These are phyloP conservation scores for Proisotoma minuta DNA, from an alignment of 2,888 invertebrate genomes.

Conservation along the genomic window DNA sequence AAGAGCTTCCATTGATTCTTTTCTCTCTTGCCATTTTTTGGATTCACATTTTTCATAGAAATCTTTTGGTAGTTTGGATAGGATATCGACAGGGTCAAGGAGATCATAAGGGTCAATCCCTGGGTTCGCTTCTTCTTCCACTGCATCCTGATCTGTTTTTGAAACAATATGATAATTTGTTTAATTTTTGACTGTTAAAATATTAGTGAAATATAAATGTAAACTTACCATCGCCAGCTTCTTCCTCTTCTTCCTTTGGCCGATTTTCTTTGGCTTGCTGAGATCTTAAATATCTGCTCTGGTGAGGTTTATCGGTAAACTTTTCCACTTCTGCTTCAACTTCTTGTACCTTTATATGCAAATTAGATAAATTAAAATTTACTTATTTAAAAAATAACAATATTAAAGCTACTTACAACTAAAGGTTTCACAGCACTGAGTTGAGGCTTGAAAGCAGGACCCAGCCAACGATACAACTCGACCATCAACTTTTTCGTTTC, in stretches of 20 bases:
- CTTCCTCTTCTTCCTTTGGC: constrained; percentile 53
- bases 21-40: constrained; percentile 95
- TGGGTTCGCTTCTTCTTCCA: constrained; percentile 53
- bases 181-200: neutral
- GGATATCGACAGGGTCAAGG: constrained; percentile 84
- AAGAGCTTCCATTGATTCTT: constrained; percentile 82
- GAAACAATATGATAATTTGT: neutral
- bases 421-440: constrained; percentile 81
- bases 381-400: neutral
- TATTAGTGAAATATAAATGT: neutral
- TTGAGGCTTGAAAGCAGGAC: constrained; percentile 75
- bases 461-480: constrained; percentile 90
- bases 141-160: constrained; percentile 49
- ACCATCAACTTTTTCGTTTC: constrained; percentile 86
- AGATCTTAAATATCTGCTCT: constrained; percentile 71
- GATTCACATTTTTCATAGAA: constrained; percentile 91
- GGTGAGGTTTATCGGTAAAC: constrained; percentile 62
- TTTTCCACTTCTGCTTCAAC: constrained; percentile 82
- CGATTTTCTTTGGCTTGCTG: constrained; percentile 69
- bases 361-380: neutral
- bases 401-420: constrained; percentile 56
- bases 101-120: constrained; percentile 87
- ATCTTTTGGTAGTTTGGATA: constrained; percentile 88
- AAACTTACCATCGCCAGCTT: constrained; percentile 51
- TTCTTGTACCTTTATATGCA: constrained; percentile 63